A percentile compares a stretch with the other conserved stretches of the same genome.
These are phyloP conservation scores for Struthio camelus DNA, from an alignment of 2,113 vertebrate genomes.

Conservation along the genomic window DNA sequence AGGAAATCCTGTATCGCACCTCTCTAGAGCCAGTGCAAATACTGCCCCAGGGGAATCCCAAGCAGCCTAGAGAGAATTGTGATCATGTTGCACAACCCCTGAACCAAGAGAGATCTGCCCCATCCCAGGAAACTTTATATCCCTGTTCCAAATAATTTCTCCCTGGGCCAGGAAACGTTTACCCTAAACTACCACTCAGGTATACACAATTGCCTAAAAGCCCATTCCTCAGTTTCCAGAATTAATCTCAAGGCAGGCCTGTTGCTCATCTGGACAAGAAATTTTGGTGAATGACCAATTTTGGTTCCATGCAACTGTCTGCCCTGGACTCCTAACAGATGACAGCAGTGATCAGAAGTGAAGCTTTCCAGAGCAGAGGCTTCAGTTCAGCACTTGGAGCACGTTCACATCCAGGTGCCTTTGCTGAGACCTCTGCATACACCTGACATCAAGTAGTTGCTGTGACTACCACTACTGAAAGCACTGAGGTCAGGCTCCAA, in stretches of 20 bases:
- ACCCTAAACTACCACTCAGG: background rate
- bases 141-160: background rate
- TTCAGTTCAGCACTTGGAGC: background rate
- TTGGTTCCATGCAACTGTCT: background rate
- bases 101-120: background rate
- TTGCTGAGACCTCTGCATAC: background rate
- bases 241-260: background rate
- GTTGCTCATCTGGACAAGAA: too few relatives aligned
- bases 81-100: background rate
- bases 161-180: background rate
- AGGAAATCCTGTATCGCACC: background rate
- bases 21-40: background rate
- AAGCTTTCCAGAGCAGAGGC: background rate
- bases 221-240: background rate
- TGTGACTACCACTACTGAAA: background rate
- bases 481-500: background rate
- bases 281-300: too few relatives aligned
- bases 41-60: background rate
- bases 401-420: background rate
- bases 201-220: background rate
- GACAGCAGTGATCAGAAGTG: background rate
- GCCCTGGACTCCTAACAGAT: background rate
- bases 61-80: background rate
- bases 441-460: background rate
- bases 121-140: background rate